Evolutionary conservation across 1,140 invertebrate genomes (phyloP).

Genomic region (Procambarus virginalis): DNA sequence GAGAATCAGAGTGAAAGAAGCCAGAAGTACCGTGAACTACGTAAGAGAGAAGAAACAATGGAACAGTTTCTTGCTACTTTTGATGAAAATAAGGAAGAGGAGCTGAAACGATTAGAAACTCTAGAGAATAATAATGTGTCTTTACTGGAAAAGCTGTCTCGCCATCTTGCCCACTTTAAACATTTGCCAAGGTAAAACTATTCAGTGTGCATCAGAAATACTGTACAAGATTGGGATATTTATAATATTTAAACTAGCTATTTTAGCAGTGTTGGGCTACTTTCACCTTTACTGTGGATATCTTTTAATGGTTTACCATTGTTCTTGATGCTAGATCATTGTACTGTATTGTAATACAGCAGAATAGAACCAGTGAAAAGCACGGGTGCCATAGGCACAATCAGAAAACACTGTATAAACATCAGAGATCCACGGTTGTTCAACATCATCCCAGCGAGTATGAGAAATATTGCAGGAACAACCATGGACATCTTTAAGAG

Average conservation of each 20-base stretch:
- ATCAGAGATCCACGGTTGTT: too few species aligned
- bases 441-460: too few species aligned
- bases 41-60: constrained; percentile 88
- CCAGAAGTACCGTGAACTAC: constrained; percentile 85
- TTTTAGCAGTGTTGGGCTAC: too few species aligned
- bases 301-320: too few species aligned
- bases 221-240: not conserved
- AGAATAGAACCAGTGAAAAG: too few species aligned
- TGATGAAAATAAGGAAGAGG: constrained; percentile 81
- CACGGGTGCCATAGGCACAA: too few species aligned
- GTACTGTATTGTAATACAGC: too few species aligned
- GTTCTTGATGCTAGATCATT: too few species aligned
- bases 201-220: not conserved
- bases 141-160: constrained; percentile 77
- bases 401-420: too few species aligned
- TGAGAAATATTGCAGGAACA: too few species aligned
- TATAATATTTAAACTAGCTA: not conserved
- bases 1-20: constrained; percentile 86
- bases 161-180: constrained; percentile 76
- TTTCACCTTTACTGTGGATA: too few species aligned
- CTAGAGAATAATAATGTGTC: constrained; percentile 78
- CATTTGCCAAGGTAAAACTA: constrained; percentile 75
- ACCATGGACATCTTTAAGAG: too few species aligned
- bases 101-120: constrained; percentile 77
- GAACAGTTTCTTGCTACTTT: constrained; percentile 84